Evolutionary conservation across 2,113 vertebrate genomes (phyloP), one percentile per base, ranked within the genome.

Genomic region (Marcusenius ussheri): DNA sequence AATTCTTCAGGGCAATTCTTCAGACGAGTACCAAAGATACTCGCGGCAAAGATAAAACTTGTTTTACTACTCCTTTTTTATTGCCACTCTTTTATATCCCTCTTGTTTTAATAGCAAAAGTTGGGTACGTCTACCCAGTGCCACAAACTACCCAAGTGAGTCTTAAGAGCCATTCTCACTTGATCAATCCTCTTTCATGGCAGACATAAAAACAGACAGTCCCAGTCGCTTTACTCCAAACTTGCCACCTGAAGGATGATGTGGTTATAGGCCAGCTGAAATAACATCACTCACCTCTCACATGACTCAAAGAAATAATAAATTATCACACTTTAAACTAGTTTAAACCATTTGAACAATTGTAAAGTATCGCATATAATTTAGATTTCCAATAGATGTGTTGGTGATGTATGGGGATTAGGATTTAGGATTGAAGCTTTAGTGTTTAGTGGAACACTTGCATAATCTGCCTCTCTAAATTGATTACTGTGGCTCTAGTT

Each of bases 181-280:
- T 35, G 27, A 35, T 4, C 27, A 74, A 5, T 17, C n/a, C 7
- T 8, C 1, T 4, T 1, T 27, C 9, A 66, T 15, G 19, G 88
- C 53, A 70, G 83, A 92, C 90, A 93, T 74, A 46, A 35, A 53
- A 58, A 42, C 77, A 89, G 92, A 92, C 86, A 89, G 80, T 56
- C 51, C 19, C 53, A 35, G 4, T 17, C 3, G 27, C 88, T 27
- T 62, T 51, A 77, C 46, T 89, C 77, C 88, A 88, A 58, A 39
- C 89, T 45, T 46, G 31, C 19, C 19, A 62, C 66, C n/a, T 62
- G 83, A 10, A 50, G 90, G 46, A 51, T 70, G 10, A 15, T 10
- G 8, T 58, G 56, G 21, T 58, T 24, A n/a, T n/a, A 58, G 21
- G 7, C 2, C 56, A 58, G 7, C 66, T 70, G 66, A n/a, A 84